phyloP scores from a whole-genome alignment of 2,113 vertebrate genomes.

The Bubo blakistoni region DNA sequence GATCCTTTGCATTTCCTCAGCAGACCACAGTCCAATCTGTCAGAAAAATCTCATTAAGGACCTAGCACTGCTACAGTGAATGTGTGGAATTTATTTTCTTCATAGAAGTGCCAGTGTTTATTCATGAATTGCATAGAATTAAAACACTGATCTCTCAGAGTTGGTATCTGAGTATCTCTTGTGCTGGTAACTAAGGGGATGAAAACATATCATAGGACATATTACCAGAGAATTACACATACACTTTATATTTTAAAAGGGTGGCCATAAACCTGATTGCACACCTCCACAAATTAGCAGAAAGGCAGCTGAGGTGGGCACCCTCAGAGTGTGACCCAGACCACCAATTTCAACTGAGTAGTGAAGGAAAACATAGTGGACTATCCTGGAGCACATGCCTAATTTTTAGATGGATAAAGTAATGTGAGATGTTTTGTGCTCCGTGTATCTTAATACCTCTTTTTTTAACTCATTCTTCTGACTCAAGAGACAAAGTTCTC shows the following conservation, averaged over 20 bases:
- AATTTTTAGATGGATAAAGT: neutral
- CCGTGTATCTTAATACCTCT: neutral
- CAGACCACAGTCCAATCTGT: neutral
- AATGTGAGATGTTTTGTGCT: rapidly evolving
- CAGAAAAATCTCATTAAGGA: neutral
- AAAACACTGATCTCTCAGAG: neutral
- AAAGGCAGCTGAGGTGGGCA: neutral
- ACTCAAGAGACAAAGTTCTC: neutral
- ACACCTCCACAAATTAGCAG: neutral
- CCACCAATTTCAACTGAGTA: neutral
- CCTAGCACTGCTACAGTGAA: neutral
- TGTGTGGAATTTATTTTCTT: neutral
- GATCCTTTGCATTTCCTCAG: neutral
- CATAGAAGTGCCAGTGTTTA: neutral
- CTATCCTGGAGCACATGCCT: neutral
- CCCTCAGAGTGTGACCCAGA: neutral
- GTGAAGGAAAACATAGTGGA: neutral
- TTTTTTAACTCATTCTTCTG: neutral
- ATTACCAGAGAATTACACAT: neutral
- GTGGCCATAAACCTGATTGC: neutral
- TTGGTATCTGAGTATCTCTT: neutral
- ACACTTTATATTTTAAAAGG: neutral
- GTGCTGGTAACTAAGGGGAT: neutral
- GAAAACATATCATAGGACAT: neutral
- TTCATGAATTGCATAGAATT: neutral